Base-by-base conservation (phyloP, 2,797 vertebrate species). In the Anniella stebbinsi region DNA sequence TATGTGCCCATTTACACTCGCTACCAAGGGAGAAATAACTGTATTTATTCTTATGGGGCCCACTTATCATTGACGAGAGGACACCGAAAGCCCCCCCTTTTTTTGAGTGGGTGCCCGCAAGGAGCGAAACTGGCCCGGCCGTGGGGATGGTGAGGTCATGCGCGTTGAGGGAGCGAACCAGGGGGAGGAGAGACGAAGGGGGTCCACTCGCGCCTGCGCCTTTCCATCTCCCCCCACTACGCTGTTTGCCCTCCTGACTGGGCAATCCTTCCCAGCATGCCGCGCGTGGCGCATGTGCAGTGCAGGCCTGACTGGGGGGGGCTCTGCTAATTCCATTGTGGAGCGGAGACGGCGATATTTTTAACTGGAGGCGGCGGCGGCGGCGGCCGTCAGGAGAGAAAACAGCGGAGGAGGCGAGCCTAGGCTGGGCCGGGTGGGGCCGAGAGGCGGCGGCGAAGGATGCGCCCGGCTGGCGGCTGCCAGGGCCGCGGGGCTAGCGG, bases 321-420 rank as follows among this genome's bases (percentile, higher is more conserved):
- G 89, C 93, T 83, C 70, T 96, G 96, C 96, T 97, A 97, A 97
- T 97, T 97, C 96, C 97, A 97, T 97, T 97, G 97, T 97, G 97
- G 97, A 97, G 96, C 96, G 95, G 96, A 96, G 91, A 89, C 96
- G 96, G 97, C 96, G 96, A 96, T 96, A 95, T 96, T 97, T 96
- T 96, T 96, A 96, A 96, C 95, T 92, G 96, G 97, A 95, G 96
- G 96, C 95, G 95, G 87, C 78, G 66, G 86, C 77, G 96, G 96
- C 95, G 95, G 87, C 78, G 66, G 86, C 77, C 77, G 45, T 80
- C 17, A 75, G 51, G 75, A 66, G 66, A 33, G 38, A 60, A 13
- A 4, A 92, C 92, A 81, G 93, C 93, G 92, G 91, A 88, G 93
- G 94, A 88, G 94, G 95, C 92, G 93, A 94, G 89, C 33, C 81